Evolutionary conservation across 2,888 invertebrate species (phyloP), one percentile per base, ranked within the genome.

Genomic region (Tyria jacobaeae): DNA sequence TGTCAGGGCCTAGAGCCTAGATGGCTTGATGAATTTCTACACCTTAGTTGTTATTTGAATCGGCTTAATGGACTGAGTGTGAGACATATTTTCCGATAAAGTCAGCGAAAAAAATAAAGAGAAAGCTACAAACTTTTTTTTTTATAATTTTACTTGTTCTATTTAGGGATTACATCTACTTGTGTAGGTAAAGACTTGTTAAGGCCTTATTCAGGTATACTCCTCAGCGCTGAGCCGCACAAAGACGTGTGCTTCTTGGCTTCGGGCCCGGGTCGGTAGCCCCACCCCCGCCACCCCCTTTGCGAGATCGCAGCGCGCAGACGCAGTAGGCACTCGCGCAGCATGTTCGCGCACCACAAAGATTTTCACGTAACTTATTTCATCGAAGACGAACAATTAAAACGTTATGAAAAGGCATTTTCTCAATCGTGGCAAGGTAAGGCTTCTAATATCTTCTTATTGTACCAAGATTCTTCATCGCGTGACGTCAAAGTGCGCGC

Each of bases 341-440:
- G n/a, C 80, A 68, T 66, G 64, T 63, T 76, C 79, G 90, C 91
- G 90, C 92, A 90, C 66, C 64, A 81, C 83, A 74, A 81, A 82
- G 82, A 82, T 83, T 79, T 81, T 77, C 73, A 72, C 79, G 72
- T 73, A 79, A 70, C 84, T 76, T 89, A 90, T 92, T 92, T 92
- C 91, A 82, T 69, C 81, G 68, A 77, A 80, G 79, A 82, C 74
- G 77, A 79, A 86, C 85, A 75, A 83, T 83, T 89, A 90, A 90
- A 91, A 89, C 87, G 83, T 78, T 70, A 88, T 89, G 88, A 89
- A 91, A 90, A 84, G 80, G 67, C 75, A 68, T 66, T 80, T 78
- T 78, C 71, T 60, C 75, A 70, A 62, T 71, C 66, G 64, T 76
- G 82, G 81, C 80, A 80, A 92, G 91, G 92, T 92, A 89, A 91